Base-by-base conservation (phyloP, 2,113 vertebrate genomes). In the Heloderma charlesbogerti region DNA sequence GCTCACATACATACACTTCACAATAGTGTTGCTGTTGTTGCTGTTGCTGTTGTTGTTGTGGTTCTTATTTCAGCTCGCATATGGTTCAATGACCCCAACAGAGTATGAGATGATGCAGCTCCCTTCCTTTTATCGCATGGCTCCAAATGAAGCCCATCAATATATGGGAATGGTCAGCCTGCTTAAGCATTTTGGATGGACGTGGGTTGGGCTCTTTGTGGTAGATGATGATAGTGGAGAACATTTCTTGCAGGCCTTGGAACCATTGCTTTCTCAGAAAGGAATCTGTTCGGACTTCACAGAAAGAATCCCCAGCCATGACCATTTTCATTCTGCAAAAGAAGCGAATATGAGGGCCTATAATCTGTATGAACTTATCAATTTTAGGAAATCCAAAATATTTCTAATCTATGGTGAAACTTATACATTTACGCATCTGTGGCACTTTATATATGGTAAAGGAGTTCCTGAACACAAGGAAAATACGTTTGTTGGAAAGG, bases 331-430 rank as follows among this genome's bases (percentile, higher is more conserved):
- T 31, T 18, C 78, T 0, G 3, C 5, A 10, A 40, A 16, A 10
- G 1, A 9, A 9, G 13, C 4, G 6, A 3, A 34, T 8, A 8
- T 4, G 43, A 20, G 27, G 6, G n/a, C 9, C 7, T 1, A 2
- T 31, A 69, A 5, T 69, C 0, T 25, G 4, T 29, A 63, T 66
- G 0, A 27, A 8, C 4, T 27, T 31, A 29, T 78, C 16, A 43
- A 8, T 7, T 10, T 20, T 34, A 0, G 3, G 10, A 78, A 77
- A 34, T 37, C 37, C 54, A 63, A 25, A 0, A 78, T 27, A 12
- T 31, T 60, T 34, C n/a, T 88, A 37, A 27, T 48, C 15, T 88
- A 88, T 25, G 86, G 86, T 3, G 72, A 63, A 31, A 27, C 37
- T 6, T 60, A 63, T 2, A 63, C 8, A 5, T 16, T 88, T 54